Evolutionary conservation across 30 jellyfish, hydroid and myxozoan species (phyloP).

Genomic region (Euphysa ruthae): DNA sequence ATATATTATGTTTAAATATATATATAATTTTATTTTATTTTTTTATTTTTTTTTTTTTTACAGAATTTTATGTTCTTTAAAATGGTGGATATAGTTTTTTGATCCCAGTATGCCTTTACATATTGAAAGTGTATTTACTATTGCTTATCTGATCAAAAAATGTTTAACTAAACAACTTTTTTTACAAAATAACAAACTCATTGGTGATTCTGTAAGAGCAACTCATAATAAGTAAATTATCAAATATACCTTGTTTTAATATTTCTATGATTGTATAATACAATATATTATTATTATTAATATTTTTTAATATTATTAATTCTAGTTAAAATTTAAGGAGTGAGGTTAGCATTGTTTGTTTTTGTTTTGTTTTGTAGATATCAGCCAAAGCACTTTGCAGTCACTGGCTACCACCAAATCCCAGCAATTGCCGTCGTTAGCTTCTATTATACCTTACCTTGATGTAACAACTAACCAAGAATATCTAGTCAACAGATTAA

Average conservation of each 20-base stretch:
- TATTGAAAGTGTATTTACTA: too few relatives aligned
- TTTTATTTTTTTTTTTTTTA: too few relatives aligned
- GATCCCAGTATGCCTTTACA: too few relatives aligned
- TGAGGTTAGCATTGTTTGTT: background rate
- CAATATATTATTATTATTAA: background rate
- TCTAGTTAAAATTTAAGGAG: background rate
- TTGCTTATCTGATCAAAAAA: too few relatives aligned
- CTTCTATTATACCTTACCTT: slow-evolving; percentile 74
- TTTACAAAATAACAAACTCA: too few relatives aligned
- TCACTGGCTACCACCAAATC: slow-evolving; percentile 48
- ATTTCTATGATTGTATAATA: background rate
- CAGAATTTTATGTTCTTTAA: too few relatives aligned
- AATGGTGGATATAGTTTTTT: too few relatives aligned
- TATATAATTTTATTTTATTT: too few relatives aligned
- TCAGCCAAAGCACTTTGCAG: slow-evolving; percentile 38
- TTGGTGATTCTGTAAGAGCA: too few relatives aligned
- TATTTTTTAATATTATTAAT: background rate
- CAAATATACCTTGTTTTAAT: background rate
- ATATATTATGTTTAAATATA: too few relatives aligned
- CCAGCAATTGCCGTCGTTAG: slow-evolving; percentile 74
- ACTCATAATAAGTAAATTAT: too few relatives aligned
- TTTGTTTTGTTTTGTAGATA: background rate
- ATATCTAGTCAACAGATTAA: slow-evolving; percentile 58
- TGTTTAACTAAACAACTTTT: too few relatives aligned
- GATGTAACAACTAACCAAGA: slow-evolving; percentile 81